Percentiles rank a stretch among this genome's conserved stretches.
Conservation (phyloP, 2,113 vertebrate species). For the Electrona antarctica region DNA sequence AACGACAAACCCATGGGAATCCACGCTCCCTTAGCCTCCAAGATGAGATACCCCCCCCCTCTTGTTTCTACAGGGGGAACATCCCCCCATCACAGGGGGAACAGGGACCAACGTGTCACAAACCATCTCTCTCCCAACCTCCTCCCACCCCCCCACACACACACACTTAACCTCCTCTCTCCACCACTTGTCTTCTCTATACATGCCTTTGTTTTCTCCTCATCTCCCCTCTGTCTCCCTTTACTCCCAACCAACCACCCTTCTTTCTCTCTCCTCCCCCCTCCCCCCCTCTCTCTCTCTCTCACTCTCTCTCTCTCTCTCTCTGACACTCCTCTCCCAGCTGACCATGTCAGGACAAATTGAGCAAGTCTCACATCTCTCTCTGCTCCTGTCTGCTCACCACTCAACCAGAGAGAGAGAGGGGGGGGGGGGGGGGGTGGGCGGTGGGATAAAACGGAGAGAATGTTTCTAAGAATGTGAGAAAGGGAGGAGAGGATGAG, state of each 20-base stretch:
- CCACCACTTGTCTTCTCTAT: slow-evolving; percentile 19
- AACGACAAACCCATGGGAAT: slow-evolving; percentile 80
- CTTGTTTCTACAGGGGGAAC: slow-evolving; percentile 74
- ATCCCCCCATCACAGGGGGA: slow-evolving; percentile 70
- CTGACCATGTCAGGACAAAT: slow-evolving; percentile 76
- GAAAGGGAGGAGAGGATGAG: slow-evolving; percentile 33
- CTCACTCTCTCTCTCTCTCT: slow-evolving; percentile 84
- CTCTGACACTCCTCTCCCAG: slow-evolving; percentile 83
- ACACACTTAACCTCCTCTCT: neutral
- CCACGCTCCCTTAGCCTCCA: slow-evolving; percentile 73
- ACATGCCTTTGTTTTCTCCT: slow-evolving; percentile 30
- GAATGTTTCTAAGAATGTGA: neutral
- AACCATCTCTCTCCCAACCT: slow-evolving; percentile 67
- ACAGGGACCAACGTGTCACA: slow-evolving; percentile 75
- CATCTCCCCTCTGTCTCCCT: slow-evolving; percentile 12
- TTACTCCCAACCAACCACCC: slow-evolving; percentile 13
- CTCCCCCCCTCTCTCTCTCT: slow-evolving; percentile 83
- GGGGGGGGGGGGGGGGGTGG: slow-evolving; percentile 30
- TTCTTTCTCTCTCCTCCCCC: slow-evolving; percentile 47
- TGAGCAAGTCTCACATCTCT: slow-evolving; percentile 83
- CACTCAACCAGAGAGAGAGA: slow-evolving; percentile 64
- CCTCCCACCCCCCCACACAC: neutral
- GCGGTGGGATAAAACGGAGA: neutral
- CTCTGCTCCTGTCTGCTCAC: slow-evolving; percentile 77
- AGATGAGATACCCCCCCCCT: slow-evolving; percentile 84